Evolutionary conservation across 1,140 invertebrate species (phyloP), one percentile per base, ranked within the genome.

Genomic region (honey bee (Apis mellifera)): DNA sequence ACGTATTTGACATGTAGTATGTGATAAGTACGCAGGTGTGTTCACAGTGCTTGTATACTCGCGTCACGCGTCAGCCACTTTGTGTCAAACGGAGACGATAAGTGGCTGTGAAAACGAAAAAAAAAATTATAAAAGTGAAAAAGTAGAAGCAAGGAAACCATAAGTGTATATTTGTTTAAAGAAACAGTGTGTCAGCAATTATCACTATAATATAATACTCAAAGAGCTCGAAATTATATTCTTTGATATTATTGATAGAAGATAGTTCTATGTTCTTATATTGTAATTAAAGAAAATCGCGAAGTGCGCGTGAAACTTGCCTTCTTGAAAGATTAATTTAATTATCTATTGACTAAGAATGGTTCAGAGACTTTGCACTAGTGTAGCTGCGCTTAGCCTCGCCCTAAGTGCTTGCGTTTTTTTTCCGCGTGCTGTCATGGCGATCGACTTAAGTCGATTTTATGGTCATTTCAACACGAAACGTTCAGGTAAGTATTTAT

Each of bases 381-480:
- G 88, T 54, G 78, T 91, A 86, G 85, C 86, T 78, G 89, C 89
- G 62, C 89, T 92, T 74, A 89, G 92, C 89, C 90, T 92, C 86
- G 90, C 91, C 84, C 90, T 94, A 76, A 90, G 89, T 57, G 88
- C 86, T 57, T 95, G 94, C 92, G 93, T 94, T 82, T 94, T 95
- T 32, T 94, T 95, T 89, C 94, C 95, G 15, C 93, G 94, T 82
- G 90, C 95, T 21, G 95, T 95, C 71, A 94, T 95, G 91, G 95
- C 96, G 50, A 95, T 96, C 72, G 96, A 96, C 92, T 94, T 96
- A 60, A 96, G 95, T 90, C 94, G 95, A 78, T 95, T 96, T 77
- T 96, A 96, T 88, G 96, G 95, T 54, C 96, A 96, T 89, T 88
- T 95, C 70, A 95, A 94, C 88, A 94, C 95, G 54, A 96, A 96